Percentiles rank a stretch among this genome's conserved stretches.
Evolutionary conservation across 2,888 invertebrate species (phyloP).

Genomic region (Pelosia muscerda): DNA sequence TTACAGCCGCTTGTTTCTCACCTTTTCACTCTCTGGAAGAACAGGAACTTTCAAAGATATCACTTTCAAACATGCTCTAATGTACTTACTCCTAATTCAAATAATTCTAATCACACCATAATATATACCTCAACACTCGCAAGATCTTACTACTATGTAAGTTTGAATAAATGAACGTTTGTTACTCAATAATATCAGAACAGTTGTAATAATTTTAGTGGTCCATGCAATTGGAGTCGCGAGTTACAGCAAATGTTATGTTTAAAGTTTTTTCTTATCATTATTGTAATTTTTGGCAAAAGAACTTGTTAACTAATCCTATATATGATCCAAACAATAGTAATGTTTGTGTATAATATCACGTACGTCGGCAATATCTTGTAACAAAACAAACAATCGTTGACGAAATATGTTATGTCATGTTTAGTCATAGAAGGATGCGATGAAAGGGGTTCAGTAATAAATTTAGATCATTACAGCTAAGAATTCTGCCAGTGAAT

Average conservation of each 20-base stretch:
- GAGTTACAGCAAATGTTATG: not conserved
- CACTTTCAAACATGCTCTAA: no score
- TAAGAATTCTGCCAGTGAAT: not conserved
- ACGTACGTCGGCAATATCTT: not conserved
- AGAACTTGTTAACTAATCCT: not conserved
- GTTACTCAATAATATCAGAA: no score
- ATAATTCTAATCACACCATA: no score
- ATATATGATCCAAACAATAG: not conserved
- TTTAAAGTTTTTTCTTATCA: not conserved
- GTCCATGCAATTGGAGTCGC: no score
- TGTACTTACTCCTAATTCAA: no score
- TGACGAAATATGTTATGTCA: slow-evolving; percentile 10
- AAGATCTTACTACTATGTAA: no score
- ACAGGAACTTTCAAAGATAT: no score
- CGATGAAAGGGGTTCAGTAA: not conserved
- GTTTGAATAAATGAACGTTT: no score
- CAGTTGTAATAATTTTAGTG: no score
- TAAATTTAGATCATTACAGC: not conserved
- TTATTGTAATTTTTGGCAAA: not conserved
- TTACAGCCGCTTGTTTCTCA: no score
- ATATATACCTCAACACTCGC: no score
- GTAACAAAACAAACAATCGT: slow-evolving; percentile 4
- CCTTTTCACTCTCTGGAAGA: no score
- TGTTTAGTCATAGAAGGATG: slow-evolving; percentile 6
- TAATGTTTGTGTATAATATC: slow-evolving; percentile 6